phyloP scores from a whole-genome alignment of 2,113 vertebrate genomes.

The Gorsachius goisagi region DNA sequence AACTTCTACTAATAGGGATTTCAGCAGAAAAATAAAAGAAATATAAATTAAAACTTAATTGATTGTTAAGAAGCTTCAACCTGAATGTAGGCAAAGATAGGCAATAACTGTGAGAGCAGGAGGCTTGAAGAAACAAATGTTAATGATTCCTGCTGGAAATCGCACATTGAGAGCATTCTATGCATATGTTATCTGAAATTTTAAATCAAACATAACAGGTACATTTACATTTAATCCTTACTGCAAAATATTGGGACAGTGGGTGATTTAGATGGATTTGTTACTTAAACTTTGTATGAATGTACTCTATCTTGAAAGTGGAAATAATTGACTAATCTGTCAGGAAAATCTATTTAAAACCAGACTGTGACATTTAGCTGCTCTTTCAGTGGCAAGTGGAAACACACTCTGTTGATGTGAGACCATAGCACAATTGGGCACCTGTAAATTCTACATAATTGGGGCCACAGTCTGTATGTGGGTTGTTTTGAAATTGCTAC shows the following conservation, averaged over 20 bases:
- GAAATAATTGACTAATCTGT: constrained; percentile 25
- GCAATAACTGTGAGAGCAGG: background rate
- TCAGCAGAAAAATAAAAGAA: background rate
- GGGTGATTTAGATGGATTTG: background rate
- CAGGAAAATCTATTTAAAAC: constrained; percentile 16
- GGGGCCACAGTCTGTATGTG: background rate
- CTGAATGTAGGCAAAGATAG: background rate
- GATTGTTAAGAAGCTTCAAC: background rate
- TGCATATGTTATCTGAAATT: background rate
- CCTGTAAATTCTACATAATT: background rate
- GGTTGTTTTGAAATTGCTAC: background rate
- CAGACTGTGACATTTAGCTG: constrained; percentile 14
- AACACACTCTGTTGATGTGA: background rate
- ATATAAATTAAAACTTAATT: background rate
- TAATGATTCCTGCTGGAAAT: background rate
- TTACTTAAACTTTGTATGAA: background rate
- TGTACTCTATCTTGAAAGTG: background rate
- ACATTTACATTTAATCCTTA: background rate
- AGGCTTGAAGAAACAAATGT: background rate
- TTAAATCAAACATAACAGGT: background rate
- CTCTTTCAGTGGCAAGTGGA: background rate
- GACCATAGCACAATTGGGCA: background rate
- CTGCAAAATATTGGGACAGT: background rate
- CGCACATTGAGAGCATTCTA: background rate
- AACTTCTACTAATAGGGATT: background rate